Evolutionary conservation across 92 coral and sea anemone species (phyloP), one percentile per base, ranked within the genome.

Genomic region (Zoanthus sociatus): DNA sequence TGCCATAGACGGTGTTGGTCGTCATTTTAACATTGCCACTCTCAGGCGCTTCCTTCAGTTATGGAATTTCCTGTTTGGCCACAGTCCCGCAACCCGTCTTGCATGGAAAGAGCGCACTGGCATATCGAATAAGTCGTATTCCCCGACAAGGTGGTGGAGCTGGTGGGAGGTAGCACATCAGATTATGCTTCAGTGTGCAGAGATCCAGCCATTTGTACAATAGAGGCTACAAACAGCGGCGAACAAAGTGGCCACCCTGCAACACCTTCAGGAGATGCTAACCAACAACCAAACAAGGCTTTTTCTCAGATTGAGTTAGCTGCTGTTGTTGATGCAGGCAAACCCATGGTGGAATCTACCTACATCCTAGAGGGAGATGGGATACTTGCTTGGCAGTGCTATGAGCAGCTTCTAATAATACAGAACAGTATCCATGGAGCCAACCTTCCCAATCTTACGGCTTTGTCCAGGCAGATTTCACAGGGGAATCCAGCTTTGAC

Each of bases 321-420:
- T 66, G 93, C 90, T 11, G 79, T 81, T 45, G 87, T 90, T 31
- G 88, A 90, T 83, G 83, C 79, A 50, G 90, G 90, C 44, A 87
- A 87, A 83, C 93, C 83, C 53, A 86, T 90, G 89, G 87, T 90
- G 73, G 76, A 90, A 37, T 82, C 90, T 74, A 90, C 90, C 4
- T 87, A 90, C 79, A 90, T 76, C 53, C 68, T 90, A 13, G 93
- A 90, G 66, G 93, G 93, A 63, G 90, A 90, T 90, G 93, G 84
- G 14, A 48, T 76, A 7, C 93, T 90, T 37, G 90, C 87, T 15
- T 84, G 87, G 89, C 58, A 82, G 48, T 79, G 90, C 86, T 86
- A 86, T 18, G 90, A 90, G 87, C 89, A 86, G 71, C 81, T 86
- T 21, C 73, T 79, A 16, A 33, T 71, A 15, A 86, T 90, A 50